Evolutionary conservation across 2,113 vertebrate genomes (phyloP), one percentile per base, ranked within the genome.

Genomic region (Odontophorus gujanensis): DNA sequence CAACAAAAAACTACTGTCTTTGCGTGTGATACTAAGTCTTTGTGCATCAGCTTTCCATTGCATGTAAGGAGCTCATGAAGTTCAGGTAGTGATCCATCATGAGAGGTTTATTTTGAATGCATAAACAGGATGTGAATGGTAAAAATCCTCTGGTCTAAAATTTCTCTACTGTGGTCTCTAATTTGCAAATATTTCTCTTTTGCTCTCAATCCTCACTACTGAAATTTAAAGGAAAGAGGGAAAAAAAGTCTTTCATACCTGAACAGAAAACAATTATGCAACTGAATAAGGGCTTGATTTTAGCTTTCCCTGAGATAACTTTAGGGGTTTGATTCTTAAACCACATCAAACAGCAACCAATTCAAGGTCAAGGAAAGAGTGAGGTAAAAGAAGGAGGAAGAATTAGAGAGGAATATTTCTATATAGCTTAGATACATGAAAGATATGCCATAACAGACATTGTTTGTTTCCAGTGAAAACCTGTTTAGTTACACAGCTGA

Each of bases 131-230:
- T 1, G 0, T 55, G 85, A 77, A 47, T 22, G n/a, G 66, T 69
- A 42, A 81, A 78, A 73, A 68, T 93, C 25, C 43, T 90, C 65
- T 79, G 38, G 36, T 76, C 85, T 89, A 34, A 81, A 36, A 20
- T 32, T 57, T 62, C 30, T 61, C 15, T 48, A 5, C 3, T 5
- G 15, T 11, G 12, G 16, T 78, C 45, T 95, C 48, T 65, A 53
- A 95, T 78, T 65, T 68, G 85, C 25, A 75, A 86, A 59, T 74
- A 74, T 71, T 91, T 87, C 21, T 40, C 9, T 87, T 94, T 57
- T 76, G 30, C 18, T 83, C 36, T 74, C 47, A 12, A 48, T 53
- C 18, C 4, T 76, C 58, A 76, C 36, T 58, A 50, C 53, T 58
- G 68, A 43, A 73, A 65, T 73, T 84, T 42, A 65, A 81, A 79